These are phyloP conservation scores for Physeter macrocephalus DNA, from an alignment of 2,113 vertebrate genomes.

Conservation along the genomic window DNA sequence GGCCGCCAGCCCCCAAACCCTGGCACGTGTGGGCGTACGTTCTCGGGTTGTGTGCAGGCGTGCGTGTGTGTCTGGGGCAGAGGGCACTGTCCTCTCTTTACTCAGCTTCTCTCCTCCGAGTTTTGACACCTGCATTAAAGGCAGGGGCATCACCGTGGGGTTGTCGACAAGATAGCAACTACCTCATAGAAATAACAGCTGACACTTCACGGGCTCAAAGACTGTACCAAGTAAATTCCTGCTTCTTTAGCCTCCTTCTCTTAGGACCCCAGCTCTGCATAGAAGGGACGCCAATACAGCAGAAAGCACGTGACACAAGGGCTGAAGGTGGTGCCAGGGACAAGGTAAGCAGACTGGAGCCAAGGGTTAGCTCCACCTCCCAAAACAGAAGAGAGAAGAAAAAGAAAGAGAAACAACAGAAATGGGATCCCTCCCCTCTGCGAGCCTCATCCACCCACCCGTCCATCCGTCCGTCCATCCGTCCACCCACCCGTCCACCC, in stretches of 20 bases:
- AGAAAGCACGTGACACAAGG: neutral
- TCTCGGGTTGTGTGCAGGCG: accelerated
- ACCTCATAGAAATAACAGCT: neutral
- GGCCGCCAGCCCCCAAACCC: neutral
- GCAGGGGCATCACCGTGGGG: neutral
- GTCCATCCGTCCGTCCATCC: neutral
- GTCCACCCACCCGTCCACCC: accelerated
- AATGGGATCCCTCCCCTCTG: neutral
- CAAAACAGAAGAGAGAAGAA: neutral
- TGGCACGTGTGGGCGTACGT: accelerated
- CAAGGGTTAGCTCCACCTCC: neutral
- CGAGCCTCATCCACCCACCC: neutral
- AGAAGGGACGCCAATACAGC: neutral
- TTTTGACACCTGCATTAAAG: neutral
- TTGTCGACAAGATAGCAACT: neutral
- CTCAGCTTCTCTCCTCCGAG: neutral
- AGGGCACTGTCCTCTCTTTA: neutral
- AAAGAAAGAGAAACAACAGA: neutral
- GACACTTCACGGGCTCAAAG: neutral
- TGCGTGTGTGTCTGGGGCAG: neutral
- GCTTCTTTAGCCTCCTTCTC: neutral
- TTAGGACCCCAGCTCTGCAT: neutral
- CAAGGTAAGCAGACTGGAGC: neutral
- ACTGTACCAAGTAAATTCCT: neutral
- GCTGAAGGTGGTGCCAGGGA: neutral